Evolutionary conservation across 2,113 vertebrate genomes (phyloP).

Genomic region (Gallinago media): DNA sequence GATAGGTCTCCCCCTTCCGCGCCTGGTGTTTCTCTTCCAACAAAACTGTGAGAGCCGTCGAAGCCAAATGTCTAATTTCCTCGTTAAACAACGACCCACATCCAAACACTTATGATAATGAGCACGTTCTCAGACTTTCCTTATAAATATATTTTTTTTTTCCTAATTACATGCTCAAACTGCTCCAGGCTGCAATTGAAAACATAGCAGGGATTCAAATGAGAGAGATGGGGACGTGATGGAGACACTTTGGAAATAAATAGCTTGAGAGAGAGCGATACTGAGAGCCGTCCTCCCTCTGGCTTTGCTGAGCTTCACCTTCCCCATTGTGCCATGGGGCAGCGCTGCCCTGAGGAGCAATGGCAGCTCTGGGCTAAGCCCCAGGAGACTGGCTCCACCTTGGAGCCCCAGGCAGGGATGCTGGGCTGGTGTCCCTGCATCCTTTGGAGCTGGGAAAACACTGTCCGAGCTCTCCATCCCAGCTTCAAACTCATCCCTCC

Average conservation of each 20-base stretch:
- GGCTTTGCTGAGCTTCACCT: accelerated
- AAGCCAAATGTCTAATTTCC: neutral
- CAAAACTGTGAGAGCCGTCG: neutral
- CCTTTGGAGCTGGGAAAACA: neutral
- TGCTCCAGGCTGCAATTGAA: neutral
- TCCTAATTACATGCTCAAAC: neutral
- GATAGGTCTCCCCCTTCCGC: neutral
- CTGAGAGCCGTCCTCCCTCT: neutral
- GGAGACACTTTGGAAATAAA: neutral
- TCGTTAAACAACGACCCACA: neutral
- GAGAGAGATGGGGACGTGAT: neutral
- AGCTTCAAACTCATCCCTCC: neutral
- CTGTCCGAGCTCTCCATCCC: neutral
- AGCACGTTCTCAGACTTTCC: neutral
- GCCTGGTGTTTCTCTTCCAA: neutral
- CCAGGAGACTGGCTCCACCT: accelerated
- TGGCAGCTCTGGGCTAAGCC: neutral
- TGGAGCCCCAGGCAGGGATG: neutral
- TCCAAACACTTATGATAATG: neutral
- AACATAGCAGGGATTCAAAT: neutral
- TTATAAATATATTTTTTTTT: neutral
- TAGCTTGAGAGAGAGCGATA: neutral
- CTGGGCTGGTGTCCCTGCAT: neutral
- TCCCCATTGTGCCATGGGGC: accelerated
- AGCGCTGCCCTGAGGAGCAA: neutral